Evolutionary conservation across 2,888 invertebrate genomes (phyloP), one percentile per base, ranked within the genome.

Genomic region (Acronicta leporina): DNA sequence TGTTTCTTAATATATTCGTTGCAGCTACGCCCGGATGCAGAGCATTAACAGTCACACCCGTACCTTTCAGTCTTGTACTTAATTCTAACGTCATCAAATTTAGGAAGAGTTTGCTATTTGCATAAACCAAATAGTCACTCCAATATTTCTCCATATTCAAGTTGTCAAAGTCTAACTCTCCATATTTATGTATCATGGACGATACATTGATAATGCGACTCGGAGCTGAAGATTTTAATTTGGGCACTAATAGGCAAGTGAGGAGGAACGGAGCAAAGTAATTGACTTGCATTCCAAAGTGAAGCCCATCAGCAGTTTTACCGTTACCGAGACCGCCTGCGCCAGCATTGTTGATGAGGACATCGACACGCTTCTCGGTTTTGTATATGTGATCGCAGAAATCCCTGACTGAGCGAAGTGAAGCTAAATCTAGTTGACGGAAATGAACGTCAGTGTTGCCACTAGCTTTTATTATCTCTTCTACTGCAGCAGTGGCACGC

Each of bases 251-350:
- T 14, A 97, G 89, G 79, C 96, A 96, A 2, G 97, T 97, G 53
- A 97, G 90, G 54, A 97, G 90, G 84, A 97, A 97, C 1, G 96
- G 96, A 13, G 96, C 96, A 80, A 96, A 96, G 86, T 96, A 96
- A 85, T 97, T 97, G 49, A 96, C 95, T 81, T 96, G 96, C 95
- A 96, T 96, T 59, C 95, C 95, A n/a, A 94, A 84, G 74, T 97
- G 96, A 59, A 97, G 89, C 5, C 96, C 96, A 79, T 97, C 96
- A 75, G 95, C 92, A 4, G 96, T 96, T 75, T 92, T 94, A 68
- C 90, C 87, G 77, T 92, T 92, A 14, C 92, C 91, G 46, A 92
- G 84, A 10, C 92, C 94, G 20, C 90, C 92, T 11, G 94, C 89
- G 10, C 95, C 96, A 6, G 96, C 96, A 82, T 96, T 96, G 85